phyloP scores from a whole-genome alignment of 2,797 vertebrate species.

The Leptatherina wallacei region DNA sequence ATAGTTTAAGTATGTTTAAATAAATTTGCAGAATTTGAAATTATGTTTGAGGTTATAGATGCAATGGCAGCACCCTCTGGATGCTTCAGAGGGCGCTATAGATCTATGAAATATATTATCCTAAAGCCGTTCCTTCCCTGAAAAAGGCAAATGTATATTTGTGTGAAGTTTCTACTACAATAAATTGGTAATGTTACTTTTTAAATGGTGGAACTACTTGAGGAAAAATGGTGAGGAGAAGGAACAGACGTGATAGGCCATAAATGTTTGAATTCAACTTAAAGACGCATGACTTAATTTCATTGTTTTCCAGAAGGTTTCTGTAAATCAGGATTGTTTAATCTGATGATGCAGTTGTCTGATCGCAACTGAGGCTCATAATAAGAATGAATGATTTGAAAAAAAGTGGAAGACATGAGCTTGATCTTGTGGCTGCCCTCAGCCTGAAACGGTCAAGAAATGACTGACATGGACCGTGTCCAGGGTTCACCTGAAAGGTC shows the following conservation, averaged over 20 bases:
- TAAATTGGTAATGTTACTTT: background rate
- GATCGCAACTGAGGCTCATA: background rate
- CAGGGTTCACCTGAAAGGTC: conserved; percentile 58
- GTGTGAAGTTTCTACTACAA: background rate
- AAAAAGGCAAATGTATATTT: background rate
- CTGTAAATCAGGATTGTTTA: background rate
- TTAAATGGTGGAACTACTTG: background rate
- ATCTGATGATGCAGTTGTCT: background rate
- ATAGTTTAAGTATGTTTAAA: too few species aligned
- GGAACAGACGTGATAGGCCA: background rate
- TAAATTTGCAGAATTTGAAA: background rate
- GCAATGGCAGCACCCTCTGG: background rate
- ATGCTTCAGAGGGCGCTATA: conserved; percentile 22
- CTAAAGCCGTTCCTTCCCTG: background rate
- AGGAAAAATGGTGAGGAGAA: background rate
- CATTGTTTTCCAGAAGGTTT: background rate
- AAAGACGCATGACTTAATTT: background rate
- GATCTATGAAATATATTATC: background rate
- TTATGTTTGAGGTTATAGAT: background rate
- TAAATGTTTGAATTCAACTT: background rate
- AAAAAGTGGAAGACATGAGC: background rate
- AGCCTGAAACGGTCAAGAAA: conserved; percentile 8
- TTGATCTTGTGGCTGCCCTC: conserved; percentile 3
- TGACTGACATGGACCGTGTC: conserved; percentile 61
- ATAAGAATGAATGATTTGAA: too few species aligned